Evolutionary conservation across 2,888 invertebrate species (phyloP), one percentile per base, ranked within the genome.

Genomic region (Athrips mouffetella): DNA sequence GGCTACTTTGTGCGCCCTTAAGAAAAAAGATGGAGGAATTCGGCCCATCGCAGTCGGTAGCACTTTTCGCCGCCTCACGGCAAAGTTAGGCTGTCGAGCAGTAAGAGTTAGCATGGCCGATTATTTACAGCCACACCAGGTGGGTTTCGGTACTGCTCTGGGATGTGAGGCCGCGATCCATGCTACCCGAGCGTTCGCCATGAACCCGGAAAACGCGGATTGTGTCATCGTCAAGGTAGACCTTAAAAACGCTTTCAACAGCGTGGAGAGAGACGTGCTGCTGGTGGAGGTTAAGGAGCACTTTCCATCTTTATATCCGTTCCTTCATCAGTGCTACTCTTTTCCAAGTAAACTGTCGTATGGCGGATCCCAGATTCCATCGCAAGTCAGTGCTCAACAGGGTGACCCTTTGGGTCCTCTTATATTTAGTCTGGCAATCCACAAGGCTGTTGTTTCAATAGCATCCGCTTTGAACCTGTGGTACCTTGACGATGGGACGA

Each of bases 301-400:
- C 3, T 4, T 31, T 3, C 31, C 31, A 7, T 31, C 31, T 11
- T n/a, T 31, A n/a, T 31, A 31, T 31, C 31, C 31, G 4, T 40
- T 40, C 39, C 18, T 47, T 27, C 29, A n/a, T 39, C 39, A 47
- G 23, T 5, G 8, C 7, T 29, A 39, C 39, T 29, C 15, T 39
- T 18, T 18, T 31, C 29, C 39, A 27, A 15, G 10, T 10, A 15
- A 21, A 15, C 16, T 39, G 2, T 47, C 30, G 11, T 16, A 16
- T 30, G 30, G 18, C 18, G n/a, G n/a, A 3, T 11, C n/a, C 11
- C n/a, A 8, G 11, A 31, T 31, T 10, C 11, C n/a, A 3, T 31
- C n/a, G n/a, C n/a, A n/a, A n/a, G n/a, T n/a, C n/a, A n/a, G n/a
- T n/a, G n/a, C n/a, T n/a, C n/a, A n/a, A n/a, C n/a, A n/a, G n/a